Base-by-base conservation (phyloP, 2,113 vertebrate species). In the Malaclemys terrapin region DNA sequence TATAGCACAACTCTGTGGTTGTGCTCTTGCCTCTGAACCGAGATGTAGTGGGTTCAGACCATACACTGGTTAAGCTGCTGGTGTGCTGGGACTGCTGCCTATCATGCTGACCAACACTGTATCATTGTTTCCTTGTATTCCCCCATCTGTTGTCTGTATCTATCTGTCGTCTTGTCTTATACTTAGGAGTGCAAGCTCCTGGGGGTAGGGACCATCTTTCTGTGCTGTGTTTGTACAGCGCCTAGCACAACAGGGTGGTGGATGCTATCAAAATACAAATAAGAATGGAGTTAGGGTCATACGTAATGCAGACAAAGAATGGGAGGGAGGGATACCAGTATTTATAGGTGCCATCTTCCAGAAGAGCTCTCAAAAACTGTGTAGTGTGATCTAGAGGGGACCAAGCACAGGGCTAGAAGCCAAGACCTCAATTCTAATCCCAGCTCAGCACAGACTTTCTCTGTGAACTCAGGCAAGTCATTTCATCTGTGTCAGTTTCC, bases 401-500 rank as follows among this genome's bases (percentile, higher is more conserved):
- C 1, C 3, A 11, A 38, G 35, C 13, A 88, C 42, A 80, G 25
- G 27, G 20, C 42, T 76, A 0, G 0, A 89, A 24, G 54, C 42
- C 52, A 65, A 20, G n/a, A 38, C 20, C 10, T 24, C 69, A 10
- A 20, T 45, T 76, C 57, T 14, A 35, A 45, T 47, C 31, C 24
- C 52, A 78, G 50, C 52, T 22, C 10, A 22, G 14, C 35, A 38
- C 80, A 82, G 6, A 17, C 1, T 87, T 12, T 10, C 72, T 45
- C 35, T 5, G 53, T 45, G 53, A 31, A 76, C 65, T 42, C 24
- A 52, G 69, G 56, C 35, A 59, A 62, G 52, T 57, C 52, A 45
- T 72, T 62, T 13, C 16, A 38, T 1, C 0, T 0, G 0, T 2
- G 42, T 57, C 25, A 20, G 1, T 4, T 93, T 57, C 69, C 76